These are phyloP conservation scores for Lissocephala sabroskyi DNA, from an alignment of 2,888 invertebrate species.

Conservation along the genomic window DNA sequence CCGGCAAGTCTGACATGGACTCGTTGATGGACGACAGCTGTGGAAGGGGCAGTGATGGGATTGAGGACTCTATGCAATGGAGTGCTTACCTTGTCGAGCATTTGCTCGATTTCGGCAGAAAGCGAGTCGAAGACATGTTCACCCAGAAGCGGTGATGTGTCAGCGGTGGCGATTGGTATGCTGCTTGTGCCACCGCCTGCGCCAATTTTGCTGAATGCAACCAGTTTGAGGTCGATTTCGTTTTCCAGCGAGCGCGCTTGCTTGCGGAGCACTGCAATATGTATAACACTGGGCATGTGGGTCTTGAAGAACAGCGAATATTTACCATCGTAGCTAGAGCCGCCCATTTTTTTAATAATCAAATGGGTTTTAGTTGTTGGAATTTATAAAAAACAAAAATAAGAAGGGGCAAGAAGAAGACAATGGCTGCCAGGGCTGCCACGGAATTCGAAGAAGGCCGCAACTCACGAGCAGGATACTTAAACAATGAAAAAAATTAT, in stretches of 20 bases:
- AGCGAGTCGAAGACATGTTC: conserved; percentile 95
- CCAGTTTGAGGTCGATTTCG: conserved; percentile 96
- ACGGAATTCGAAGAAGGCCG: too few relatives aligned
- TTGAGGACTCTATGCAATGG: not conserved
- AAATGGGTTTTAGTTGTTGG: conserved; percentile 11
- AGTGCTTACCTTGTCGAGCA: conserved; percentile 81
- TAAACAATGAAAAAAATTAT: too few relatives aligned
- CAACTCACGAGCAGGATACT: too few relatives aligned
- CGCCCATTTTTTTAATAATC: conserved; percentile 45
- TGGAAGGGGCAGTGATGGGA: conserved; percentile 21
- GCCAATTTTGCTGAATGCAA: conserved; percentile 95
- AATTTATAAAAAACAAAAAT: conserved; percentile 18
- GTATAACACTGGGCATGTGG: too few relatives aligned
- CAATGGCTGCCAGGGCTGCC: too few relatives aligned
- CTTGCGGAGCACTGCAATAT: conserved; percentile 86
- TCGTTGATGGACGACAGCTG: conserved; percentile 85
- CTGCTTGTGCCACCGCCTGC: conserved; percentile 74
- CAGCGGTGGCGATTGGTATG: conserved; percentile 72
- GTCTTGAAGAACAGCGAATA: not conserved
- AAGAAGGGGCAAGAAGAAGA: conserved; percentile 4
- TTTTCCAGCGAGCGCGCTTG: conserved; percentile 95
- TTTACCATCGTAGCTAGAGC: conserved; percentile 66
- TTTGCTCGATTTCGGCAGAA: conserved; percentile 91
- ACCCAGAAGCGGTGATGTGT: conserved; percentile 88
- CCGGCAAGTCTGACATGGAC: conserved; percentile 87